Evolutionary conservation across 1,140 invertebrate species (phyloP).

Genomic region (Dendroctonus ponderosae): DNA sequence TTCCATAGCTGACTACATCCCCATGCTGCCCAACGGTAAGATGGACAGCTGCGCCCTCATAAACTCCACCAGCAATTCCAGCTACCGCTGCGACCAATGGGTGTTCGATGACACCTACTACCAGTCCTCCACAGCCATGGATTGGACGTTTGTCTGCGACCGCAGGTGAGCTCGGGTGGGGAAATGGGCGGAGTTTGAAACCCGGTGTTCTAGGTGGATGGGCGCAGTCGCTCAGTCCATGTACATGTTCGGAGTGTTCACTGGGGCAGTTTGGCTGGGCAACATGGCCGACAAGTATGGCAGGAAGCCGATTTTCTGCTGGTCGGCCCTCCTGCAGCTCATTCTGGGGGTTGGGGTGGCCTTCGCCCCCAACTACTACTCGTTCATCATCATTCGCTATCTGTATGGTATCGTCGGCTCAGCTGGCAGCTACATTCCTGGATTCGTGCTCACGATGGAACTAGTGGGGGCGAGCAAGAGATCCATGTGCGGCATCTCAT

Average conservation of each 20-base stretch:
- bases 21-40: slow-evolving; percentile 50
- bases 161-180: slow-evolving; percentile 39
- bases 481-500: slow-evolving; percentile 77
- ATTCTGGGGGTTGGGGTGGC: slow-evolving; percentile 70
- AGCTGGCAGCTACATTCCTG: slow-evolving; percentile 79
- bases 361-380: slow-evolving; percentile 71
- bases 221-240: slow-evolving; percentile 73
- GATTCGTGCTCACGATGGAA: slow-evolving; percentile 86
- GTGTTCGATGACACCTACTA: slow-evolving; percentile 71
- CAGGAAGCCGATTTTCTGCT: slow-evolving; percentile 76
- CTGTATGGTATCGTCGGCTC: slow-evolving; percentile 80
- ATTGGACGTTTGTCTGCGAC: slow-evolving; percentile 85
- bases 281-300: slow-evolving; percentile 84
- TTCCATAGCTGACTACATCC: slow-evolving; percentile 59
- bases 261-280: slow-evolving; percentile 80
- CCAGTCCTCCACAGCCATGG: slow-evolving; percentile 67
- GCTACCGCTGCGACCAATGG: slow-evolving; percentile 61
- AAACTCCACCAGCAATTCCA: slow-evolving; percentile 51
- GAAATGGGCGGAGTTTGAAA: not conserved
- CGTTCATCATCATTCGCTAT: slow-evolving; percentile 68
- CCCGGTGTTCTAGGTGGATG: slow-evolving; percentile 62
- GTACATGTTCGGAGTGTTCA: slow-evolving; percentile 89
- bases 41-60: slow-evolving; percentile 61
- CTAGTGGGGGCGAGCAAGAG: slow-evolving; percentile 77
- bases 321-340: slow-evolving; percentile 69